Evolutionary conservation across 2,797 vertebrate species (phyloP).

Genomic region (Melanotaenia nigrans): DNA sequence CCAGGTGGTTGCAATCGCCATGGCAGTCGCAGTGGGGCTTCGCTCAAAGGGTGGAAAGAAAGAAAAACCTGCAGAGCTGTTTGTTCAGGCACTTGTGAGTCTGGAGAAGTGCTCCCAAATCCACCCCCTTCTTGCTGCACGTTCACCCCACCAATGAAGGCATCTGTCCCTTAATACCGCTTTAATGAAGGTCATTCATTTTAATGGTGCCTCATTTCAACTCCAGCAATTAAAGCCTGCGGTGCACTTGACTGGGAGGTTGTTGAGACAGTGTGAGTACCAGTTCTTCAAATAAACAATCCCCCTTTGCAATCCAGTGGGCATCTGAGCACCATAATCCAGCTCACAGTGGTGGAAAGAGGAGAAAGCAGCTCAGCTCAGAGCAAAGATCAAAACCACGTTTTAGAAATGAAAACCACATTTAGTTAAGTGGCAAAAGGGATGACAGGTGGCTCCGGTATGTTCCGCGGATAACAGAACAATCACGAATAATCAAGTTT

Average conservation of each 20-base stretch:
- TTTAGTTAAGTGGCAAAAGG: conserved; percentile 60
- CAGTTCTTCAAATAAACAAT: conserved; percentile 78
- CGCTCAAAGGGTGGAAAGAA: conserved; percentile 50
- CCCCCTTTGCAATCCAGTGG: conserved; percentile 1
- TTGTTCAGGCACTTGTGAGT: conserved; percentile 80
- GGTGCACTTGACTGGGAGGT: conserved; percentile 69
- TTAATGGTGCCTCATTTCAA: conserved; percentile 83
- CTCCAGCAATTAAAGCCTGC: conserved; percentile 77
- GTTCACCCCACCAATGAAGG: conserved; percentile 61
- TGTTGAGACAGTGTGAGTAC: conserved; percentile 64
- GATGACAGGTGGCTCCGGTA: conserved; percentile 58
- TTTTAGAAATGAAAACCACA: conserved; percentile 70
- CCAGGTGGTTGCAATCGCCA: conserved; percentile 86
- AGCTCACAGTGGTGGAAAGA: conserved; percentile 34
- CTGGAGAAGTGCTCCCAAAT: conserved; percentile 74
- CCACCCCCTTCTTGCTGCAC: conserved; percentile 30
- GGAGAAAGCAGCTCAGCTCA: conserved; percentile 23
- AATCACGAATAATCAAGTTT: conserved; percentile 71
- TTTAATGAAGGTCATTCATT: conserved; percentile 85
- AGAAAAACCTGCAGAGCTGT: conserved; percentile 75
- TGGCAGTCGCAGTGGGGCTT: conserved; percentile 68
- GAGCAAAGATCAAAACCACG: conserved; percentile 59
- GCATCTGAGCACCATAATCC: conserved; percentile 43
- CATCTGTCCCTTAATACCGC: conserved; percentile 77
- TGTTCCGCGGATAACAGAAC: conserved; percentile 53